These are phyloP conservation scores for Alethe diademata DNA, from an alignment of 2,113 vertebrate species.

Conservation along the genomic window DNA sequence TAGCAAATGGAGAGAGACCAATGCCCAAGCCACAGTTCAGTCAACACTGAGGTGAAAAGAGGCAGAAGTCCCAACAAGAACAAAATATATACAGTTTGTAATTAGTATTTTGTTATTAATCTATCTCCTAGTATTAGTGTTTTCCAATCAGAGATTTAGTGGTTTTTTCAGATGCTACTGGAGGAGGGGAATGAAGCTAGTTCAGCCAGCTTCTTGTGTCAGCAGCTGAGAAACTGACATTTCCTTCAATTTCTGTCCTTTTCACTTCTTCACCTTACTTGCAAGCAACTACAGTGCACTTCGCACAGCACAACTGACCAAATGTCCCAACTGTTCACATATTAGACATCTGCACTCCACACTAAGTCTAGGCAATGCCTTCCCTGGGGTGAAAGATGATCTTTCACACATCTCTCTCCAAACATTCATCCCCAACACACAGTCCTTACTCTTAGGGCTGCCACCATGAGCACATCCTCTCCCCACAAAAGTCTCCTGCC, in stretches of 20 bases:
- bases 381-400: neutral
- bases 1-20: neutral
- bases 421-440: neutral
- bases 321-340: rapidly evolving
- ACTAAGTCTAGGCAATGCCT: neutral
- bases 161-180: neutral
- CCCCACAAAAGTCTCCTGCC: neutral
- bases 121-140: neutral
- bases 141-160: neutral
- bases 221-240: neutral
- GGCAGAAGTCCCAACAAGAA: neutral
- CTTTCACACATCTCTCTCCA: neutral
- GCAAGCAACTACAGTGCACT: neutral
- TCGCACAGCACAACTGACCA: neutral
- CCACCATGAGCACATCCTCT: neutral
- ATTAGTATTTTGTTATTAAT: neutral
- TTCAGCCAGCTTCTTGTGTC: neutral
- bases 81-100: neutral
- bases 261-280: neutral
- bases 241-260: neutral
- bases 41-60: neutral
- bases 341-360: neutral
- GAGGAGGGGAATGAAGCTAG: neutral
- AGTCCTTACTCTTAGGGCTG: neutral
- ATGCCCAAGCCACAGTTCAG: neutral